Evolutionary conservation across 1,140 invertebrate species (phyloP), one percentile per base, ranked within the genome.

Genomic region (Patella vulgata): DNA sequence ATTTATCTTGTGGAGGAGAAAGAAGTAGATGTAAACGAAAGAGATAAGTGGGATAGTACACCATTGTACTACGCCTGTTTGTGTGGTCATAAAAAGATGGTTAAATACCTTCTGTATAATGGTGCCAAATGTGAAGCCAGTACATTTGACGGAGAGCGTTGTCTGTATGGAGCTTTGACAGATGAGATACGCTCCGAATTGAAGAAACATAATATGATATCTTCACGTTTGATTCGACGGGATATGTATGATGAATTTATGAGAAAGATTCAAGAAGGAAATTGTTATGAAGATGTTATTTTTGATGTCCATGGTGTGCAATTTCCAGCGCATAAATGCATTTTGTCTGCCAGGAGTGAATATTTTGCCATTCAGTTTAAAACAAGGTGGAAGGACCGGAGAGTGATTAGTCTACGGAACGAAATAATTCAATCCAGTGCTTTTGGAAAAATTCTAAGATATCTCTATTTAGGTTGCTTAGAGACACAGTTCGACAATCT

Each of bases 101-200:
- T 87, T 0, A 73, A 86, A 55, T 88, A 86, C 73, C 70, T 88
- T 8, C 75, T 88, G 12, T 83, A 84, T 50, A 82, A 85, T 78
- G 84, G 87, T 36, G 88, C 87, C 8, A 73, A 81, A 47, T 88
- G 88, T 82, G 87, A 88, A 65, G 85, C 86, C 1, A 87, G 87
- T 63, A 88, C 88, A 21, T 88, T 88, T 81, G 88, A 88, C 78
- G 88, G 88, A 2, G 88, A 88, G 73, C 70, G 88, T 31, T 88
- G 87, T 77, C 63, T 88, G 11, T 88, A 88, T 74, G 88, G 87
- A 21, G 87, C 88, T 27, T 73, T 88, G 28, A 88, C 81, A 28
- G 82, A 85, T 66, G 78, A 86, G 27, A 88, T 88, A 27, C 68
- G 85, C 43, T 84, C 82, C 54, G 56, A 87, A 5, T 72, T 88